Evolutionary conservation across 2,888 invertebrate genomes (phyloP).

Genomic region (Coecobrya sp.): DNA sequence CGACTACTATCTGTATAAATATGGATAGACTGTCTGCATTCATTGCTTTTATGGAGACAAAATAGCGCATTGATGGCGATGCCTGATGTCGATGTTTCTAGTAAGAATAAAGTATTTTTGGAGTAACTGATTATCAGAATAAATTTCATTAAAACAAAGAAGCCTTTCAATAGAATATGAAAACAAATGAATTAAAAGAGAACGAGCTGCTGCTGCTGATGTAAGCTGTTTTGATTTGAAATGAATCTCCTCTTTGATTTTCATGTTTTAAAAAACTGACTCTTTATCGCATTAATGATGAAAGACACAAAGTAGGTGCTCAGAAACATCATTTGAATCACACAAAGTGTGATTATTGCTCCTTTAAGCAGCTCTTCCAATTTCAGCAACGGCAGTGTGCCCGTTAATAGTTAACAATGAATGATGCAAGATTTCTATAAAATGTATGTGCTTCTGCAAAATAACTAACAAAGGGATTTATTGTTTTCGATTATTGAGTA

Average conservation of each 20-base stretch:
- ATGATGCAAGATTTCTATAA: neutral
- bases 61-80: neutral
- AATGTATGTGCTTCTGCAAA: neutral
- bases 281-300: neutral
- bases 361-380: slow-evolving; percentile 43
- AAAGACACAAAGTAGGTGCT: neutral
- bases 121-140: neutral
- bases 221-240: slow-evolving; percentile 2
- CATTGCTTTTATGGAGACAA: neutral
- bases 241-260: slow-evolving; percentile 25
- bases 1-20: too few relatives aligned
- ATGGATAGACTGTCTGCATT: neutral
- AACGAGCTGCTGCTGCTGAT: neutral
- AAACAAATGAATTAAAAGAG: slow-evolving; percentile 7
- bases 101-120: neutral
- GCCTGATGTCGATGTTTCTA: neutral
- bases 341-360: slow-evolving; percentile 55
- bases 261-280: neutral
- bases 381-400: neutral
- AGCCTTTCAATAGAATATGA: slow-evolving; percentile 11
- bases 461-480: slow-evolving; percentile 13
- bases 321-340: slow-evolving; percentile 13
- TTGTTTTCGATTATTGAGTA: slow-evolving; percentile 43
- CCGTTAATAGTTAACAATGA: neutral
- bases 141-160: slow-evolving; percentile 47